A percentile compares a stretch with the other conserved stretches of the same genome.
phyloP scores from a whole-genome alignment of 1,140 invertebrate species.

The Drosophila nigrodunni region DNA sequence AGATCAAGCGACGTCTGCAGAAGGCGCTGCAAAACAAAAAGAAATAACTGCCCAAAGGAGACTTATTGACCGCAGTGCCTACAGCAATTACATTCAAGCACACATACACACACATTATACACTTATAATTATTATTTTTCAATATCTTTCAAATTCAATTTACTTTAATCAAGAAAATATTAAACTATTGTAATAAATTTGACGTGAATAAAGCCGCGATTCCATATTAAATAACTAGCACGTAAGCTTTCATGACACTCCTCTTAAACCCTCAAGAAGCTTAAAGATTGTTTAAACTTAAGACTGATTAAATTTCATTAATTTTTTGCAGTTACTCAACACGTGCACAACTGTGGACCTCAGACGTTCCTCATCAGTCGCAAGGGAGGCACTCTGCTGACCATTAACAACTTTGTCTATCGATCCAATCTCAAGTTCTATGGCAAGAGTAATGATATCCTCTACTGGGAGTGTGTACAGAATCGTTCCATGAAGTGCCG shows the following conservation, averaged over 20 bases:
- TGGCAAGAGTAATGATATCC: constrained; percentile 71
- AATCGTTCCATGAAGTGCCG: constrained; percentile 82
- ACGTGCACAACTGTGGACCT: constrained; percentile 76
- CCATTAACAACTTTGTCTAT: constrained; percentile 82
- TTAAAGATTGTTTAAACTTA: background rate
- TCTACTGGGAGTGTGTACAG: constrained; percentile 84
- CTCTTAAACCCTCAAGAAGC: background rate
- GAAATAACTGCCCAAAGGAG: constrained; percentile 52
- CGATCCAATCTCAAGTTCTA: constrained; percentile 83
- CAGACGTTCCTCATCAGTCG: constrained; percentile 82
- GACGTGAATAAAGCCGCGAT: constrained; percentile 55
- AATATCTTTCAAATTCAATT: constrained; percentile 21
- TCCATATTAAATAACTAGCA: constrained; percentile 45
- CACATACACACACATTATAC: constrained; percentile 2
- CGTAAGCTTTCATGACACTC: constrained; percentile 30
- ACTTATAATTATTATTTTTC: constrained; percentile 22
- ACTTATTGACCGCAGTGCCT: constrained; percentile 13
- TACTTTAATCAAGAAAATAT: constrained; percentile 6
- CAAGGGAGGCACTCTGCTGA: constrained; percentile 78
- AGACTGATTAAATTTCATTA: constrained; percentile 1
- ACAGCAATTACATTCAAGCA: background rate
- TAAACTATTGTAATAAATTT: constrained; percentile 55
- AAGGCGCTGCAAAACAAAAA: constrained; percentile 76
- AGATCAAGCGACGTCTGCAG: constrained; percentile 78
- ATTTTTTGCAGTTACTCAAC: constrained; percentile 70